Evolutionary conservation across 1,140 invertebrate species (phyloP), one percentile per base, ranked within the genome.

Genomic region (Teleogryllus occipitalis): DNA sequence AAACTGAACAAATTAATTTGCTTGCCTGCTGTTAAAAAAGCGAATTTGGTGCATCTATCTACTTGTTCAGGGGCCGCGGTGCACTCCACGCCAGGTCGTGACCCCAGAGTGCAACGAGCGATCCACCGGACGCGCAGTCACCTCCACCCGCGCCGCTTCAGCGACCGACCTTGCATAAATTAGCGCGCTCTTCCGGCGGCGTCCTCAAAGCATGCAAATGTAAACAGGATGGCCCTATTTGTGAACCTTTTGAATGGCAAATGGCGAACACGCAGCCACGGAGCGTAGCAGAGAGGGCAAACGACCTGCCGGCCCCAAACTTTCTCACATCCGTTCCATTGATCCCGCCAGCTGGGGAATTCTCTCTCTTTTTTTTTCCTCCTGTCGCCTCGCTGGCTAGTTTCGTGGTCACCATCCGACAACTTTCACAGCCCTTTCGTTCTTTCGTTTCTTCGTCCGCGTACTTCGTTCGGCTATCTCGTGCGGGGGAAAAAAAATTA

Each of bases 281-380:
- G 18, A 18, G 10, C 10, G 10, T 14, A 7, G 10, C 54, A 65
- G 54, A 65, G 54, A 18, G 54, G 54, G 54, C 54, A 65, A 65
- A 65, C 18, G 54, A 65, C 54, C 54, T 65, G 54, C 18, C 18
- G 18, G 54, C 18, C 27, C n/a, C 54, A 65, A 65, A 65, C 54
- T 65, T 65, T 65, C 54, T 65, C 54, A 65, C 54, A 65, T 65
- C 54, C 54, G 54, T 65, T 65, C 54, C 18, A 65, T 65, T 65
- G 54, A 65, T 65, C 18, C 54, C 18, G 54, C 10, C 10, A 10
- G 10, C 10, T 65, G 54, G 54, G 54, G 54, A 65, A 65, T 18
- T 65, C 54, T 10, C 27, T 65, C 10, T 65, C 54, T 65, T 65
- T 65, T 65, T 65, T 10, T 65, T 7, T 7, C 2, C 54, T 39